phyloP scores from a whole-genome alignment of 2,888 invertebrate genomes.

The Endomychus coccineus region DNA sequence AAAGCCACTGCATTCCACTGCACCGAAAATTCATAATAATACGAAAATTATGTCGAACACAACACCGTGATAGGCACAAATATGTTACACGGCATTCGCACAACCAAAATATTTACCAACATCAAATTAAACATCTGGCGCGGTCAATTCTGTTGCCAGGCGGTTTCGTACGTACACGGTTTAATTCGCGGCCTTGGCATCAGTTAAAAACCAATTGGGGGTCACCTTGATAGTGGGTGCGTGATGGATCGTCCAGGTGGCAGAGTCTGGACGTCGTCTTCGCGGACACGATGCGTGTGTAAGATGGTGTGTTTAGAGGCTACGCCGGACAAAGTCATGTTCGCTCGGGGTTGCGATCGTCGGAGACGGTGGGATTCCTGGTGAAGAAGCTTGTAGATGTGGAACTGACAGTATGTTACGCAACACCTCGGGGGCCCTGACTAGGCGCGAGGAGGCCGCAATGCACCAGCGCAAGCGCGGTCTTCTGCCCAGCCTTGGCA shows the following conservation, averaged over 20 bases:
- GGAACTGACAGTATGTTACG: conserved; percentile 29
- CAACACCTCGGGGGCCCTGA: conserved; percentile 35
- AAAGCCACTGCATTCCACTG: too few species aligned
- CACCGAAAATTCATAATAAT: too few species aligned
- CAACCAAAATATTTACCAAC: conserved; percentile 34
- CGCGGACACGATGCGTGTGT: too few species aligned
- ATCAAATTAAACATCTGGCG: conserved; percentile 27
- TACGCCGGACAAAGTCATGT: not conserved
- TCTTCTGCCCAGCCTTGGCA: conserved; percentile 69
- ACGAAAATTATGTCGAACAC: too few species aligned
- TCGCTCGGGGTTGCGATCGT: conserved; percentile 19
- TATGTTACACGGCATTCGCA: too few species aligned
- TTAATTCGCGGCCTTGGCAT: conserved; percentile 31
- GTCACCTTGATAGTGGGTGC: conserved; percentile 34
- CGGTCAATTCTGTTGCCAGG: conserved; percentile 15
- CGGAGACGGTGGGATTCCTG: conserved; percentile 19
- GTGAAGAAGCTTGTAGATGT: conserved; percentile 25
- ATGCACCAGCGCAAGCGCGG: conserved; percentile 50
- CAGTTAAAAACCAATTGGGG: conserved; percentile 34
- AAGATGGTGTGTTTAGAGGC: too few species aligned
- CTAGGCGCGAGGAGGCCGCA: conserved; percentile 53
- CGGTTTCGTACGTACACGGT: conserved; percentile 6
- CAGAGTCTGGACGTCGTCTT: conserved; percentile 24
- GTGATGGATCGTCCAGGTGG: conserved; percentile 16
- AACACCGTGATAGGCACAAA: too few species aligned